These are phyloP conservation scores for Eupithecia dodoneata DNA, from an alignment of 2,888 invertebrate species.

Conservation along the genomic window DNA sequence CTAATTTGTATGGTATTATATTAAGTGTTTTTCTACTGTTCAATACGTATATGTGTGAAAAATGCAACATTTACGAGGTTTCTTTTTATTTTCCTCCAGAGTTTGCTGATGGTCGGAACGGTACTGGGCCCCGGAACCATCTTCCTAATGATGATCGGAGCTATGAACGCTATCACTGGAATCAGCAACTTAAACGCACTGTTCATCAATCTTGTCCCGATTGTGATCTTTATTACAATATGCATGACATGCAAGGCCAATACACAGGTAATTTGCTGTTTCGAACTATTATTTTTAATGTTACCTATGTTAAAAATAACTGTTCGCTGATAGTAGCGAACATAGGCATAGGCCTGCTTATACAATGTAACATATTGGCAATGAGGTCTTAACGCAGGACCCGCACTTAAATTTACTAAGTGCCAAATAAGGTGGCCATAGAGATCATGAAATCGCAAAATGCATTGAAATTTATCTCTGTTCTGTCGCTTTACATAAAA, in stretches of 20 bases:
- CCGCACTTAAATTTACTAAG: no score
- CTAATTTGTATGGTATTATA: no score
- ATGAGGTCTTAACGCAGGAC: no score
- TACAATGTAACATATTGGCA: not conserved
- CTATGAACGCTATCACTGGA: constrained; percentile 90
- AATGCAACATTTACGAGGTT: not conserved
- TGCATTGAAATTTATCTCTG: no score
- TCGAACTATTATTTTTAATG: not conserved
- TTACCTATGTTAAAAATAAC: no score
- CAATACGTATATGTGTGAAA: not conserved
- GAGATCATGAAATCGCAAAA: no score
- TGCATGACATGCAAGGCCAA: constrained; percentile 88
- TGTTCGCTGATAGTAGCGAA: no score
- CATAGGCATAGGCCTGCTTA: not conserved
- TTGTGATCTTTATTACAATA: constrained; percentile 86
- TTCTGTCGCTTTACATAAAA: no score
- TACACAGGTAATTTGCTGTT: constrained; percentile 84
- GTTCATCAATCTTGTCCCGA: constrained; percentile 87
- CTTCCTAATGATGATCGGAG: constrained; percentile 92
- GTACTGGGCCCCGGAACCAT: constrained; percentile 93
- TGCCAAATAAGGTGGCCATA: no score
- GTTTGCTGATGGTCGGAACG: constrained; percentile 88
- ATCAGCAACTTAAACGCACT: constrained; percentile 88
- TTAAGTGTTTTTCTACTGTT: no score
- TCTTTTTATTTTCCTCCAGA: constrained; percentile 56